Base-by-base conservation (phyloP, 1,140 invertebrate species). In the Drosophila sulfurigaster region DNA sequence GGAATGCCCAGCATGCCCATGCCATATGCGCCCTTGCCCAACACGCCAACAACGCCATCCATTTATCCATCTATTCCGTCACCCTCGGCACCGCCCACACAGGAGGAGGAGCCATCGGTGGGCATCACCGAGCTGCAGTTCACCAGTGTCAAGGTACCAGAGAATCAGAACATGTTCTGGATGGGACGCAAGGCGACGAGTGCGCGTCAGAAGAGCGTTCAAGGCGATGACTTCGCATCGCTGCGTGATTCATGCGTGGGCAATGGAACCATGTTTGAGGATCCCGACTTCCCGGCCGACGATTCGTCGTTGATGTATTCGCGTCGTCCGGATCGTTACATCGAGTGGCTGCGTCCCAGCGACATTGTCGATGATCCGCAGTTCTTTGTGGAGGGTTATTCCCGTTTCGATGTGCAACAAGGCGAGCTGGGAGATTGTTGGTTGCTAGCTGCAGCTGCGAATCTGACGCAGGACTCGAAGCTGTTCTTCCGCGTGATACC, bases 351-450 rank as follows among this genome's bases (percentile, higher is more conserved):
- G 70, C 93, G 97, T 64, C 97, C 97, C 20, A 93, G 94, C 28
- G 98, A 99, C 94, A 98, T 99, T 64, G 94, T 94, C 45, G 95
- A 96, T 46, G 94, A 98, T 89, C 98, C 99, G 0, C 95, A 97
- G 81, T 95, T 99, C 43, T 98, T 99, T 91, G 96, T 99, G 2
- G 98, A 98, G 86, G 99, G 98, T 8, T 98, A 97, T 91, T 97
- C 97, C 20, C 94, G 99, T 74, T 99, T 99, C 94, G 99, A 99
- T 94, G 97, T 99, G 0, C 97, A 98, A 79, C 99, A 99, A 93
- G 99, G 99, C 69, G 98, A 99, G 94, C 93, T 99, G 0, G 98
- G 98, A 46, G 98, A 99, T 91, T 99, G 99, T 92, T 99, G 99
- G 99, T 93, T 99, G 0, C 93, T 99, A 65, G 99, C 99, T 4